Evolutionary conservation across 2,113 vertebrate species (phyloP), one percentile per base, ranked within the genome.

Genomic region (Callocephalon fimbriatum): DNA sequence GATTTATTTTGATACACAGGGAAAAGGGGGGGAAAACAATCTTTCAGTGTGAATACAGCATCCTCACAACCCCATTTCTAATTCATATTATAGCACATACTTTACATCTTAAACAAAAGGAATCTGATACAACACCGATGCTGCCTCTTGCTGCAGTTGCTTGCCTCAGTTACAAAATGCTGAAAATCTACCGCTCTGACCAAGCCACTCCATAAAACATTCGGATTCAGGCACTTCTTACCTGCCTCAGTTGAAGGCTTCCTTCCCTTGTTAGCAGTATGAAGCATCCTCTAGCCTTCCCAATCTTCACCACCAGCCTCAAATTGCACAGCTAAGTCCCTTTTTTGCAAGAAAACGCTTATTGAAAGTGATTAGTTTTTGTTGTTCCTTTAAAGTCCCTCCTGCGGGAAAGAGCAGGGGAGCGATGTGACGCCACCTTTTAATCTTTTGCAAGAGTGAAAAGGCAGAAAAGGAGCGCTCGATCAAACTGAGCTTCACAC

Each of bases 171-270:
- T 94, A 79, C 87, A 89, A 91, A 96, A 77, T 38, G 95, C 95
- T 88, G 93, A 32, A 96, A 98, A 98, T 83, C 94, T 40, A 22
- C 97, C 65, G 96, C 96, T 97, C 97, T 76, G 88, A 96, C 87
- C 96, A 17, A 96, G 93, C 73, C 93, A 77, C 94, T 95, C 95
- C 95, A 93, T 94, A 95, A 93, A 96, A 88, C 97, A 96, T 29
- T 94, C 51, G 72, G 27, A 95, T 93, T 25, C 97, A 88, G 95
- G 42, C 97, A 76, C 97, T 93, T 98, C 99, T 99, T 99, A 99
- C 99, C 99, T 99, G 99, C 98, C 98, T 99, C 99, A 50, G 99
- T 95, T 96, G 99, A 98, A 98, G 99, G 99, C 98, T 99, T 99
- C 98, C 99, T 99, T 98, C 98, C 98, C 98, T 99, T 98, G 98